These are phyloP conservation scores for Muricea muricata DNA, from an alignment of 92 coral and sea anemone species.

Conservation along the genomic window DNA sequence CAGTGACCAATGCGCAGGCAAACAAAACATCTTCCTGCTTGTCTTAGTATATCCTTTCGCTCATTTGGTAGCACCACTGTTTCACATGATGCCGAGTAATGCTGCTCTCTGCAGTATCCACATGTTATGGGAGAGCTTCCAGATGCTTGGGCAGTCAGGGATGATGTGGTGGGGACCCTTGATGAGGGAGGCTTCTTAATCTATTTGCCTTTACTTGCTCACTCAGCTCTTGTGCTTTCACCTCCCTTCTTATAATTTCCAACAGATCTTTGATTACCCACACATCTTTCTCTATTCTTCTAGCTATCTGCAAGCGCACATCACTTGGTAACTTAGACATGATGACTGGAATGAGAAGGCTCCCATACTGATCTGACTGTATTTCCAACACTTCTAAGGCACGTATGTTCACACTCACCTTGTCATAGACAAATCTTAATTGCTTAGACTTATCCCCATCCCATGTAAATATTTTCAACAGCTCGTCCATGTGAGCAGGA, in stretches of 20 bases:
- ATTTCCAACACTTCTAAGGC: not conserved
- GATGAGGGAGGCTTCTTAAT: not conserved
- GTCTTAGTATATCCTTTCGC: not conserved
- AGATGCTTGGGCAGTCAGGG: not conserved
- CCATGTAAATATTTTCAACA: conserved; percentile 18
- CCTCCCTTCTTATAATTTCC: not conserved
- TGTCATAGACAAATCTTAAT: conserved; percentile 20
- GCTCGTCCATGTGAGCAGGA: conserved; percentile 17
- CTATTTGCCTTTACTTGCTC: not conserved
- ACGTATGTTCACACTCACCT: conserved; percentile 17
- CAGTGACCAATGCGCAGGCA: not conserved
- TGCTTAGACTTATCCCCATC: not conserved
- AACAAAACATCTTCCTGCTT: not conserved
- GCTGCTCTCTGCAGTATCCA: not conserved
- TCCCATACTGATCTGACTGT: conserved; percentile 17
- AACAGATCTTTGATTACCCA: not conserved
- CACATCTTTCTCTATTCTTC: not conserved
- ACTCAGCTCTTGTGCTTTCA: conserved; percentile 17
- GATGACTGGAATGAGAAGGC: conserved; percentile 19
- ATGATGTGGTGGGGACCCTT: not conserved
- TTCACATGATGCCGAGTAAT: not conserved
- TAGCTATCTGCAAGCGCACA: not conserved
- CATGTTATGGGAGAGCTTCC: not conserved
- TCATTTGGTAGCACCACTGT: not conserved
- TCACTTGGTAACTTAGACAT: conserved; percentile 34